These are phyloP conservation scores for Nemoura dubitans DNA, from an alignment of 2,888 invertebrate species.

Conservation along the genomic window DNA sequence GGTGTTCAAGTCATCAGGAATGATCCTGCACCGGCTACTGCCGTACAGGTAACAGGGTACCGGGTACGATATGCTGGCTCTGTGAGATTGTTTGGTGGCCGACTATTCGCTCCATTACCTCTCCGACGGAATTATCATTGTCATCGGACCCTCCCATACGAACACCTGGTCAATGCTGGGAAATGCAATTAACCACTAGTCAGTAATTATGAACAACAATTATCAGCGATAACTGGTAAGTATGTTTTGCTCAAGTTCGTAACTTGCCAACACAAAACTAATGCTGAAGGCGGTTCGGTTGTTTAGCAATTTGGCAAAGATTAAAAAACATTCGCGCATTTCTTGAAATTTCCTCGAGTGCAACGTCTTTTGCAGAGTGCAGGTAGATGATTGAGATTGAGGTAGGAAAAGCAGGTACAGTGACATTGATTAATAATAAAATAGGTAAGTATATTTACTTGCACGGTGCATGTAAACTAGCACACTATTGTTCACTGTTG, in stretches of 20 bases:
- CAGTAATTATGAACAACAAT: neutral
- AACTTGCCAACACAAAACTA: neutral
- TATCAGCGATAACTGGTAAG: neutral
- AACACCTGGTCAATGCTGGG: conserved; percentile 1
- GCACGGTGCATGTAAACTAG: conserved; percentile 17
- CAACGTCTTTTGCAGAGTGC: neutral
- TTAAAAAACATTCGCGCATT: neutral
- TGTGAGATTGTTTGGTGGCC: neutral
- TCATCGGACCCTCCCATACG: conserved; percentile 4
- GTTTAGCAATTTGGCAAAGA: neutral
- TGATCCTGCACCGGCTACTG: conserved; percentile 36
- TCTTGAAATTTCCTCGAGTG: neutral
- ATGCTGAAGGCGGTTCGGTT: neutral
- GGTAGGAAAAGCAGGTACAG: neutral
- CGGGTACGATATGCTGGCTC: neutral
- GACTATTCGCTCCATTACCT: neutral
- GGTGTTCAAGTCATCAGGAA: conserved; percentile 46
- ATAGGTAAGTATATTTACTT: conserved; percentile 10
- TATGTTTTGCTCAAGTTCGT: neutral
- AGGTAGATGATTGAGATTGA: neutral
- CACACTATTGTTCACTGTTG: conserved; percentile 16
- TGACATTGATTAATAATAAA: conserved; percentile 15
- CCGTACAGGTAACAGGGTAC: conserved; percentile 39
- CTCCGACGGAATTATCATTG: neutral
- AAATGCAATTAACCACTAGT: neutral